phyloP scores from a whole-genome alignment of 2,888 invertebrate genomes.

The Gandaritis pyraliata region DNA sequence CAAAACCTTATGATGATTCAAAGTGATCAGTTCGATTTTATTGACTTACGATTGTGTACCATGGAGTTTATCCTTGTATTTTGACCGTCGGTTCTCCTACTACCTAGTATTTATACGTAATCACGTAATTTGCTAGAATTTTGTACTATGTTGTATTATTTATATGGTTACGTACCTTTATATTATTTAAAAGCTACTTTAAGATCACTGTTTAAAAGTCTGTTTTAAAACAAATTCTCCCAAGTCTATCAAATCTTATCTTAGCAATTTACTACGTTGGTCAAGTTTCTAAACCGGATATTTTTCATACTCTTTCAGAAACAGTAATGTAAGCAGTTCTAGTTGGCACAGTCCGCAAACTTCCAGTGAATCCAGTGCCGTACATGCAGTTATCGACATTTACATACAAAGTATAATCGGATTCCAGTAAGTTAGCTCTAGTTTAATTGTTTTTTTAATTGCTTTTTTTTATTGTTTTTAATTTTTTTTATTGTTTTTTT shows the following conservation, averaged over 20 bases:
- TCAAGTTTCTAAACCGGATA: constrained; percentile 17
- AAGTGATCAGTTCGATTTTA: no score
- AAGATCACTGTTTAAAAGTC: background rate
- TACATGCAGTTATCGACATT: constrained; percentile 22
- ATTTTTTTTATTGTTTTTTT: no score
- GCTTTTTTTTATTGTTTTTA: no score
- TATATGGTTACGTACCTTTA: no score
- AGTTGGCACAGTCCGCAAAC: constrained; percentile 25
- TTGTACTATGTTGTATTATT: no score
- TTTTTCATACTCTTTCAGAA: constrained; percentile 25
- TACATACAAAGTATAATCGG: constrained; percentile 21
- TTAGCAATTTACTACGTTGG: background rate
- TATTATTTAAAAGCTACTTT: background rate
- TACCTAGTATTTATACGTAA: no score
- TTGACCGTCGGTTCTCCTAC: no score
- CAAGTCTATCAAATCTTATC: constrained; percentile 8
- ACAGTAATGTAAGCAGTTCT: constrained; percentile 25
- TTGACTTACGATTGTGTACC: no score
- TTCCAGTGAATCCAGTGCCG: constrained; percentile 8
- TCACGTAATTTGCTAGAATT: no score
- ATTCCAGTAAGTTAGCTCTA: constrained; percentile 5
- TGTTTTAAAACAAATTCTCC: background rate
- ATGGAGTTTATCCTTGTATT: no score
- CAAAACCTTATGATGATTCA: no score
- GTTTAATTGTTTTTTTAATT: no score